Evolutionary conservation across 2,888 invertebrate genomes (phyloP).

Genomic region (Drosophila flavopinicola): DNA sequence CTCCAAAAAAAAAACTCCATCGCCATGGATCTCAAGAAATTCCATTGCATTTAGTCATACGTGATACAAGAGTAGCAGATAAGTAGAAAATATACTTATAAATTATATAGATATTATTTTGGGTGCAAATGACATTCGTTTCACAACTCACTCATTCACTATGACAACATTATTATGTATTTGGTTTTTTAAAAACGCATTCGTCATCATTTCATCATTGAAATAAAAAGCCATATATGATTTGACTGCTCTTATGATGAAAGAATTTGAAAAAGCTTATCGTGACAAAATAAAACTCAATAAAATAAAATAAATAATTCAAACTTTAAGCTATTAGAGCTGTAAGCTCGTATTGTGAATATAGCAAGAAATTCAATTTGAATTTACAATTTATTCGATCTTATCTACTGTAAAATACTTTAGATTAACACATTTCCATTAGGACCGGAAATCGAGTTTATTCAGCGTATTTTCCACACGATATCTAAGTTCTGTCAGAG

Average conservation of each 20-base stretch:
- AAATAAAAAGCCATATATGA: not conserved
- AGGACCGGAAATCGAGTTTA: not conserved
- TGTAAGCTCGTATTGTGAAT: not conserved
- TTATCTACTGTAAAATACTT: not conserved
- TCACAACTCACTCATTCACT: not conserved
- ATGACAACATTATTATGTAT: not conserved
- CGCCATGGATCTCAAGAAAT: conserved; percentile 21
- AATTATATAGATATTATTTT: not conserved
- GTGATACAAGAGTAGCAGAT: conserved; percentile 6
- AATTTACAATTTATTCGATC: not conserved
- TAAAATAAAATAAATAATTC: too few relatives aligned
- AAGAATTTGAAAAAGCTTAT: not conserved
- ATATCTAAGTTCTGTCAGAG: not conserved
- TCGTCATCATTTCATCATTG: too few relatives aligned
- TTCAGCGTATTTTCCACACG: too few relatives aligned
- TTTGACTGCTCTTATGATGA: not conserved
- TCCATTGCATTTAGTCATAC: conserved; percentile 36
- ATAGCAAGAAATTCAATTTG: not conserved
- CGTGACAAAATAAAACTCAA: not conserved
- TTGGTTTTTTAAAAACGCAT: too few relatives aligned
- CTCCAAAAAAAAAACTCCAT: conserved; percentile 19
- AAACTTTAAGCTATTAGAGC: not conserved
- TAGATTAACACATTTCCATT: too few relatives aligned
- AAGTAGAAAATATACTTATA: not conserved
- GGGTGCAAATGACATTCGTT: not conserved